phyloP scores from a whole-genome alignment of 2,797 vertebrate genomes.

The Carduelis carduelis region DNA sequence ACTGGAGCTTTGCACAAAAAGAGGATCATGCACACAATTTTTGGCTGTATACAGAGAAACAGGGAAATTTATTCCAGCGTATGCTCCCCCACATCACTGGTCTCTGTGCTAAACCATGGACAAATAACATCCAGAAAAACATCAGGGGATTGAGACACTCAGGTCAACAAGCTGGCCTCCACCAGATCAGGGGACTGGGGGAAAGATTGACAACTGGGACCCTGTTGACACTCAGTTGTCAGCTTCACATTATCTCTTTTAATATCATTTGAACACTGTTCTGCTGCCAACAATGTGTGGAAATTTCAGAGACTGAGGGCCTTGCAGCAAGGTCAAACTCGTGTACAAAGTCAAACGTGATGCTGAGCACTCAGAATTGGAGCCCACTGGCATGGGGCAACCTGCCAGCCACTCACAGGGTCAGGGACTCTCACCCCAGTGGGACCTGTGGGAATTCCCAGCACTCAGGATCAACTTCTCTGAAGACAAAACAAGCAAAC shows the following conservation, averaged over 20 bases:
- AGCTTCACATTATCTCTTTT: neutral
- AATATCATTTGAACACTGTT: neutral
- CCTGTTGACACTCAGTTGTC: neutral
- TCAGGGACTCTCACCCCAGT: rapidly evolving
- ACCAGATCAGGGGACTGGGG: neutral
- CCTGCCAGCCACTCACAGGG: neutral
- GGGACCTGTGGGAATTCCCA: neutral
- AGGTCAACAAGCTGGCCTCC: neutral
- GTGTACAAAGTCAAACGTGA: neutral
- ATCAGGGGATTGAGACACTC: neutral
- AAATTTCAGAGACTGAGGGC: neutral
- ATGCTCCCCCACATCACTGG: neutral
- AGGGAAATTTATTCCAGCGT: neutral
- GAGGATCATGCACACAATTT: neutral
- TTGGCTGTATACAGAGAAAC: neutral
- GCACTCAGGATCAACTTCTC: neutral
- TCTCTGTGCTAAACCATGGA: neutral
- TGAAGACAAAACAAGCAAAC: neutral
- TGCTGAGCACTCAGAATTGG: neutral
- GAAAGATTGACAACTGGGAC: neutral
- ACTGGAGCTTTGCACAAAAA: neutral
- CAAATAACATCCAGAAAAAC: neutral
- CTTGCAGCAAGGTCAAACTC: neutral
- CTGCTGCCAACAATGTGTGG: neutral
- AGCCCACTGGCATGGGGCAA: neutral